Conservation (phyloP, 2,797 vertebrate species). For the Propithecus perrieri region DNA sequence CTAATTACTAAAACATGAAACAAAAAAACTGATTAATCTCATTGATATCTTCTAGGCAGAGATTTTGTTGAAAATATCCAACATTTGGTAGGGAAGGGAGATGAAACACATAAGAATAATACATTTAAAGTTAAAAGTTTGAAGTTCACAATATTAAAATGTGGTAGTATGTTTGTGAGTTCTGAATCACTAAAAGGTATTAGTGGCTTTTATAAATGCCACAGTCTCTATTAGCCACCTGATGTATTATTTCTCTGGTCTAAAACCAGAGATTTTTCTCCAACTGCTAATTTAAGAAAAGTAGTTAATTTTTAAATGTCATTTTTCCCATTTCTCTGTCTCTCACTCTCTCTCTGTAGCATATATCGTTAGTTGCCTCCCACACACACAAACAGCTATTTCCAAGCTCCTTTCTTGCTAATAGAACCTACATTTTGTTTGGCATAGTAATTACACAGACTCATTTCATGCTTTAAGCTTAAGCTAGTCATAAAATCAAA, state of each 20-base stretch:
- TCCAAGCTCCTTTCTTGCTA: background rate
- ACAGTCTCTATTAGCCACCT: background rate
- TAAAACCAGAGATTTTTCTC: slow-evolving; percentile 6
- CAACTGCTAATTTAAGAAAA: slow-evolving; percentile 11
- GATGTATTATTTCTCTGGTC: background rate
- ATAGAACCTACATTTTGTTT: background rate
- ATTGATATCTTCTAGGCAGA: background rate
- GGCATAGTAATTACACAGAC: background rate
- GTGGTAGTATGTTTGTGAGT: background rate
- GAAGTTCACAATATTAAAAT: background rate
- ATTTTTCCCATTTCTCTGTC: background rate
- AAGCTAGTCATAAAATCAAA: background rate
- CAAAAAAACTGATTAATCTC: background rate
- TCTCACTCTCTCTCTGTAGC: background rate
- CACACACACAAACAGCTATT: background rate
- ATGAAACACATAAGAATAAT: background rate
- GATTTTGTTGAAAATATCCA: background rate
- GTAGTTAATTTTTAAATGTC: background rate
- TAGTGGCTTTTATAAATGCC: background rate
- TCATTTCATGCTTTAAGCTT: background rate
- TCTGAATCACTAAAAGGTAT: background rate
- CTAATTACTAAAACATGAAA: background rate
- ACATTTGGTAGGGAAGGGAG: background rate
- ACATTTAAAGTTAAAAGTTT: background rate
- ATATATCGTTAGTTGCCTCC: background rate